Evolutionary conservation across 2,888 invertebrate species (phyloP), one percentile per base, ranked within the genome.

Genomic region (Euzetes globulus): DNA sequence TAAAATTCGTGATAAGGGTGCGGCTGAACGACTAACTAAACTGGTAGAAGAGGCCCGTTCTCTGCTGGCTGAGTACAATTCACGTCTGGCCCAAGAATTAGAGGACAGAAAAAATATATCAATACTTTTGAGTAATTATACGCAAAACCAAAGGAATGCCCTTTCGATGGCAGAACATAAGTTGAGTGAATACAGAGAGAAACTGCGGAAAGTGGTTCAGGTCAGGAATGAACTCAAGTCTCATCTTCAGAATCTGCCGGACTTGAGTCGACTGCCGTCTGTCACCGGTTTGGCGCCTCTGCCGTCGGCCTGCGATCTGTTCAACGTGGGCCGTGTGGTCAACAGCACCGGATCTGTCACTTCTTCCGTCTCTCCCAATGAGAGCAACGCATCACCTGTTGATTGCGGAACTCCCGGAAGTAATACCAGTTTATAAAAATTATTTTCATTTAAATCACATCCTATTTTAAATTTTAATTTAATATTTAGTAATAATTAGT

Each of bases 261-360:
- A 97, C 82, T 87, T 97, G 77, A 93, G 92, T 0, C 89, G 92
- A 77, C 84, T 96, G 73, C 96, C 96, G 0, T 92, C 94, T 81
- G 92, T 95, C 1, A 94, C 93, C 0, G 94, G 93, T 25, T 84
- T 96, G 52, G 92, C 94, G 45, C 96, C 97, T 0, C 84, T 97
- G 77, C 96, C 96, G 50, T 94, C 95, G 4, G 95, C 95, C 50
- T 95, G 95, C 1, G 95, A 97, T 84, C 87, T 97, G 55, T 97
- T 97, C 84, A 92, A 88, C 84, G 72, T 63, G 29, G 63, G 27
- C n/a, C 63, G 63, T 33, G n/a, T 33, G 33, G 27, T 25, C 25
- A 58, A 22, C 58, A 63, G 33, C 19, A 27, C 63, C 7, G 63
- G 63, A 13, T 63, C 63, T 63, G 63, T 63, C 7, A 63, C n/a